A percentile compares a stretch with the other conserved stretches of the same genome.
Conservation (phyloP, 2,797 vertebrate species). For the Cossypha caffra region DNA sequence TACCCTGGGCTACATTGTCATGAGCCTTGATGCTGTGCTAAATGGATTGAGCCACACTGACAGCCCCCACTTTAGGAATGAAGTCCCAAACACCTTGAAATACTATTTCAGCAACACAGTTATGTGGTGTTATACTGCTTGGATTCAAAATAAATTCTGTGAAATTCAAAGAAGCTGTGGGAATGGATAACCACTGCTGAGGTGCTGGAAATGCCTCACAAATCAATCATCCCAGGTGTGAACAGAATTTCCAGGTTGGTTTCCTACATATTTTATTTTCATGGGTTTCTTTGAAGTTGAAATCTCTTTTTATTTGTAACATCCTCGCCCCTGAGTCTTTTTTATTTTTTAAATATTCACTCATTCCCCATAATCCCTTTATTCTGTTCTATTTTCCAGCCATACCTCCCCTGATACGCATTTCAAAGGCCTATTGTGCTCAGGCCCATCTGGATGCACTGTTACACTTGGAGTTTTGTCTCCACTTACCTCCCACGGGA, state of each 20-base stretch:
- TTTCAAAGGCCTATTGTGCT: background rate
- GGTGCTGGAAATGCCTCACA: conserved; percentile 19
- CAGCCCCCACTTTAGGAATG: background rate
- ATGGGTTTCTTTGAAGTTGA: conserved; percentile 44
- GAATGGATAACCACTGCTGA: background rate
- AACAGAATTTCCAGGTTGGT: conserved; percentile 50
- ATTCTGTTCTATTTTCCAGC: conserved; percentile 23
- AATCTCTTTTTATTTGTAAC: conserved; percentile 29
- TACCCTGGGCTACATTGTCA: background rate
- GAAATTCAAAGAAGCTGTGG: conserved; percentile 46
- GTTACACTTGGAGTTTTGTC: background rate
- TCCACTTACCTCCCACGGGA: accelerated
- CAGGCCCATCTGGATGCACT: background rate
- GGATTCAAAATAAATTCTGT: conserved; percentile 18
- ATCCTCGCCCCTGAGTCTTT: conserved; percentile 22
- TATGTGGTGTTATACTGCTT: background rate
- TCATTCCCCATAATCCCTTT: conserved; percentile 39
- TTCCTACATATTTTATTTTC: conserved; percentile 57
- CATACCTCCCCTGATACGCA: background rate
- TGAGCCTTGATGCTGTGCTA: background rate
- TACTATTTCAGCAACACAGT: background rate
- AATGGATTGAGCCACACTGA: background rate
- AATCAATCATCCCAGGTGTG: conserved; percentile 58
- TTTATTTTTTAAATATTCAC: conserved; percentile 20
- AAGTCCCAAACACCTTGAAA: background rate